Percentiles rank a stretch among this genome's conserved stretches.
Conservation (phyloP, 2,113 vertebrate genomes). For the Leptodactylus fuscus region DNA sequence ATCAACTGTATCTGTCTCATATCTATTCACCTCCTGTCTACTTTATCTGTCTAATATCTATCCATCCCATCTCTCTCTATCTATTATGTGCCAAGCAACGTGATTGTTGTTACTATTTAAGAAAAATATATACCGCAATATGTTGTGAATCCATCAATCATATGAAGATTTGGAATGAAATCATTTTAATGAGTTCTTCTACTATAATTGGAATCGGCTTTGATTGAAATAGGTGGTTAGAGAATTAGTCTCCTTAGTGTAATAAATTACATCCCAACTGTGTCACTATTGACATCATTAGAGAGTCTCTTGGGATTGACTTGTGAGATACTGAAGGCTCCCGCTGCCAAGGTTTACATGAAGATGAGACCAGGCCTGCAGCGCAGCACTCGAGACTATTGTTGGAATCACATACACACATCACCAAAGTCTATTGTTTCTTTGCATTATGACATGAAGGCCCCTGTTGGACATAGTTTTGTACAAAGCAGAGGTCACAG, state of each 20-base stretch:
- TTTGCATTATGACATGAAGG: not conserved
- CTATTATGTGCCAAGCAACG: not conserved
- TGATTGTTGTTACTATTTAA: not conserved
- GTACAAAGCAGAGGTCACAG: not conserved
- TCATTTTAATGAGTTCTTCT: not conserved
- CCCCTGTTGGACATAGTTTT: not conserved
- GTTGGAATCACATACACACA: not conserved
- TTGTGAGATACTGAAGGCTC: conserved; percentile 11
- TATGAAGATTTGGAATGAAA: not conserved
- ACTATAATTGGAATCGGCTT: conserved; percentile 8
- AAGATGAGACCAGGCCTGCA: not conserved
- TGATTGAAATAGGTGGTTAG: conserved; percentile 23
- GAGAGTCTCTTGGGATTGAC: conserved; percentile 6
- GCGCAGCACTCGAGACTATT: not conserved
- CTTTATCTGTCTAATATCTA: too few species aligned
- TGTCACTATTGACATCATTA: conserved; percentile 39
- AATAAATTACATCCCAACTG: conserved; percentile 14
- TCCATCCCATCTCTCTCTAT: not conserved
- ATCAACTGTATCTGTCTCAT: too few species aligned
- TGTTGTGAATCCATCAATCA: not conserved
- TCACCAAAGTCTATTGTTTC: not conserved
- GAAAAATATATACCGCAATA: not conserved
- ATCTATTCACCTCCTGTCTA: not conserved
- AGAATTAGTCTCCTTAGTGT: conserved; percentile 24
- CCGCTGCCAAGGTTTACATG: not conserved